Conservation (phyloP, 1,140 invertebrate genomes). For the Pseudachorutes palmiensis region DNA sequence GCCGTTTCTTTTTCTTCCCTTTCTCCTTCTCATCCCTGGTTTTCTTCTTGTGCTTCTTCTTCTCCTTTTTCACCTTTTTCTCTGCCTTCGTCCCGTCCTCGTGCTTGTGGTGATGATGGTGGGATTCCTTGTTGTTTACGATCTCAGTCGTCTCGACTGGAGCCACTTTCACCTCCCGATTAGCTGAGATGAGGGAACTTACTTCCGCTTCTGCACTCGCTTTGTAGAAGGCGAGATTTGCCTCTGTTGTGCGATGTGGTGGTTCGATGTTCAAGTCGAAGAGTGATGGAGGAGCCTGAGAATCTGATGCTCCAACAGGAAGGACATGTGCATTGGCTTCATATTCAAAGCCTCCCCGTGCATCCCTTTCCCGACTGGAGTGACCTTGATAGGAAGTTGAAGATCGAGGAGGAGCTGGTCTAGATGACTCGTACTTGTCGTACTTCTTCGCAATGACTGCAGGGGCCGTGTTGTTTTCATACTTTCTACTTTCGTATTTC, state of each 20-base stretch:
- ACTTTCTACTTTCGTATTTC: slow-evolving; percentile 6
- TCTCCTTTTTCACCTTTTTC: slow-evolving; percentile 47
- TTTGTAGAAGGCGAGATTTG: not conserved
- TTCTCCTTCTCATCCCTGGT: slow-evolving; percentile 40
- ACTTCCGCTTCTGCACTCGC: not conserved
- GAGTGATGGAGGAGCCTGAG: slow-evolving; percentile 18
- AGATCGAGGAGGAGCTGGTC: not conserved
- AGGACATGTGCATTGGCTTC: no score
- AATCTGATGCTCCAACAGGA: slow-evolving; percentile 13
- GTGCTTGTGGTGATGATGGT: slow-evolving; percentile 16
- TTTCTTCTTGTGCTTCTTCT: slow-evolving; percentile 43
- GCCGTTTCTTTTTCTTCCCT: slow-evolving; percentile 44
- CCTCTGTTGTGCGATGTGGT: not conserved
- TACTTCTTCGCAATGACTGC: not conserved
- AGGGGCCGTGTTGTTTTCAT: slow-evolving; percentile 10
- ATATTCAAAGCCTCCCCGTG: no score
- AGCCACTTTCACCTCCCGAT: slow-evolving; percentile 12
- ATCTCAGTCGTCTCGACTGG: slow-evolving; percentile 2
- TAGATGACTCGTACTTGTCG: not conserved
- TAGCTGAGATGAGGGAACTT: not conserved
- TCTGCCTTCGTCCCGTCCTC: slow-evolving; percentile 38
- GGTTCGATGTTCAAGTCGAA: slow-evolving; percentile 28
- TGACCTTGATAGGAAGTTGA: not conserved
- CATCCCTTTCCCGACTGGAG: slow-evolving; percentile 1
- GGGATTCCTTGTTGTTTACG: slow-evolving; percentile 8